Percentiles rank a stretch among this genome's conserved stretches.
These are phyloP conservation scores for Gerris lacustris DNA, from an alignment of 2,888 invertebrate species.

Conservation along the genomic window DNA sequence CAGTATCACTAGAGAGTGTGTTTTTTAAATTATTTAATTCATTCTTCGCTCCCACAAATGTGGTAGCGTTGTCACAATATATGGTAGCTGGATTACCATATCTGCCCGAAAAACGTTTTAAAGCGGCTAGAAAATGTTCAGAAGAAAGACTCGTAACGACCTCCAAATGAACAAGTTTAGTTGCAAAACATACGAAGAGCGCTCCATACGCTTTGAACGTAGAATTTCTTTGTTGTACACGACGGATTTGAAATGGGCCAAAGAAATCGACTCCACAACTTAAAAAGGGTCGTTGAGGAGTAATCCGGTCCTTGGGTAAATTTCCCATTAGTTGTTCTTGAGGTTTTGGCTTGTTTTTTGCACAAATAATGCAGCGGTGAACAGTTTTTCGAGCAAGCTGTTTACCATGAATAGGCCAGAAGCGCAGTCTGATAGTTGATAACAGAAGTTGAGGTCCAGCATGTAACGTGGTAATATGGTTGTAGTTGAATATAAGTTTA, in stretches of 20 bases:
- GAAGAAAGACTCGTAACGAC: constrained; percentile 4
- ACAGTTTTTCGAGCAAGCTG: neutral
- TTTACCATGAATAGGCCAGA: constrained; percentile 13
- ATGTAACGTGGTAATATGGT: constrained; percentile 10
- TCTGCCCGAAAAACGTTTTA: constrained; percentile 9
- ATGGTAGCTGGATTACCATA: constrained; percentile 13
- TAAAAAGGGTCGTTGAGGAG: constrained; percentile 6
- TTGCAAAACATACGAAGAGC: neutral
- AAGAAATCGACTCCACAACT: constrained; percentile 11
- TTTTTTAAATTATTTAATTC: neutral
- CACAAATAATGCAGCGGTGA: constrained; percentile 4
- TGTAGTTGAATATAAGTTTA: constrained; percentile 6
- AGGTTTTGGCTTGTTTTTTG: constrained; percentile 12
- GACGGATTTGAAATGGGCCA: constrained; percentile 9
- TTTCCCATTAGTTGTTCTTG: constrained; percentile 13
- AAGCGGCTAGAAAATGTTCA: constrained; percentile 12
- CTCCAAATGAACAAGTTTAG: constrained; percentile 3
- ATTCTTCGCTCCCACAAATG: constrained; percentile 12
- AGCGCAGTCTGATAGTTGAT: constrained; percentile 7
- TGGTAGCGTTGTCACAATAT: constrained; percentile 14
- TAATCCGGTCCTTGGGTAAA: constrained; percentile 8
- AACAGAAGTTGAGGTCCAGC: constrained; percentile 8
- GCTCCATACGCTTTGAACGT: neutral
- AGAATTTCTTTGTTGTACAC: neutral
- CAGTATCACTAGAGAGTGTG: neutral